Evolutionary conservation across 2,888 invertebrate species (phyloP).

Genomic region (Limnephilus auricula): DNA sequence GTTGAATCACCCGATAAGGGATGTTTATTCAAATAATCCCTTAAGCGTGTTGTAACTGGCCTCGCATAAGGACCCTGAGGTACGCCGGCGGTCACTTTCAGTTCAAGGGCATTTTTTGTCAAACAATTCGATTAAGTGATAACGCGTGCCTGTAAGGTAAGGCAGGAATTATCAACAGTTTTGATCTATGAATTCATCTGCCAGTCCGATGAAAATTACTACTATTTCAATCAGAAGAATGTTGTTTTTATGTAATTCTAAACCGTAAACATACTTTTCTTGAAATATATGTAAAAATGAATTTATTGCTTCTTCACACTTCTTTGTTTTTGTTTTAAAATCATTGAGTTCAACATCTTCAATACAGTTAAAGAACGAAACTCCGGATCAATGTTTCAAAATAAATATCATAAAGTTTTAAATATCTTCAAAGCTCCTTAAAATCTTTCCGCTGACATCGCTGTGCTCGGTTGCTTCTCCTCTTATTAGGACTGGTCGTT

Average conservation of each 20-base stretch:
- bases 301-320: no score
- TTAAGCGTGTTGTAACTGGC: conserved; percentile 12
- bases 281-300: no score
- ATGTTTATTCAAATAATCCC: conserved; percentile 43
- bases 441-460: no score
- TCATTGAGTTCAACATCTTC: no score
- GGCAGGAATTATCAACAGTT: background rate
- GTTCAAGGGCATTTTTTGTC: background rate
- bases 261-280: background rate
- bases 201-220: background rate
- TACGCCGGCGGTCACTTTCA: background rate
- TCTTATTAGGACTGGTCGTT: no score
- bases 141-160: background rate
- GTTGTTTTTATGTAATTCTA: background rate
- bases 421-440: no score
- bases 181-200: background rate
- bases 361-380: no score
- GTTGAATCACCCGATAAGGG: conserved; percentile 10
- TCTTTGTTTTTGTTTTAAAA: no score
- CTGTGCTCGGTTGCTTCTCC: no score
- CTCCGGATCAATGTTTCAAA: background rate
- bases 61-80: conserved; percentile 7
- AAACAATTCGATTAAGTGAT: background rate
- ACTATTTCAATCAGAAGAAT: no score
- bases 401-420: no score